Conservation (phyloP, 1,140 invertebrate species). For the Cryptotermes secundus region DNA sequence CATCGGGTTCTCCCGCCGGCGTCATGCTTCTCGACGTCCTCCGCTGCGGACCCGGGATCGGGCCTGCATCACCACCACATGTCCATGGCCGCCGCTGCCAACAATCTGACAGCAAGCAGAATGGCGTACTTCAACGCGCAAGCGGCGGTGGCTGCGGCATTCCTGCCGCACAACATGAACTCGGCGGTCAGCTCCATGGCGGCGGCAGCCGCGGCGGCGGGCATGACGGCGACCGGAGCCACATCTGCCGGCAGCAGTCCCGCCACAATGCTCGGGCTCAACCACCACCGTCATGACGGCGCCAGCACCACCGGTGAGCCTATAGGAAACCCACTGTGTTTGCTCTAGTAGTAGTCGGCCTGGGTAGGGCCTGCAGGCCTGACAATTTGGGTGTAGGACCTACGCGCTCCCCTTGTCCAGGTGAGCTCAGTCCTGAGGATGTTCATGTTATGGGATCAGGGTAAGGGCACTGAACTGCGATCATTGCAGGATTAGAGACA, state of each 20-base stretch:
- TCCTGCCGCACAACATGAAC: slow-evolving; percentile 64
- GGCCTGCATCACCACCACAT: slow-evolving; percentile 60
- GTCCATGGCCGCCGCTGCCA: slow-evolving; percentile 58
- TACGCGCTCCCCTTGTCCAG: too few species aligned
- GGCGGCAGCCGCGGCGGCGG: slow-evolving; percentile 31
- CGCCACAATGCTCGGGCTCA: slow-evolving; percentile 49
- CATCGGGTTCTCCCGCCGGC: slow-evolving; percentile 23
- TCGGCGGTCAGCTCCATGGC: slow-evolving; percentile 36
- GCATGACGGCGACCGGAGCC: slow-evolving; percentile 33
- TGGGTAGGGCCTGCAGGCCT: too few species aligned
- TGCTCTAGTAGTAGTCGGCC: too few species aligned
- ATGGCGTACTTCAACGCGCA: slow-evolving; percentile 87
- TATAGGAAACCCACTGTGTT: too few species aligned
- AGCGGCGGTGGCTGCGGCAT: slow-evolving; percentile 82
- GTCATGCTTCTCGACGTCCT: slow-evolving; percentile 42
- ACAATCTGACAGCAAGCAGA: slow-evolving; percentile 64
- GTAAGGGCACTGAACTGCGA: too few species aligned
- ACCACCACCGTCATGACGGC: slow-evolving; percentile 31
- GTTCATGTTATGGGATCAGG: too few species aligned
- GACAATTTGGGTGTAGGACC: too few species aligned
- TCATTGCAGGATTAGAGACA: too few species aligned
- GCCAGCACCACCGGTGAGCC: slow-evolving; percentile 35
- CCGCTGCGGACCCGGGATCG: slow-evolving; percentile 44
- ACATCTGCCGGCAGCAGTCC: slow-evolving; percentile 52
- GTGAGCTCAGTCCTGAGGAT: too few species aligned